Conservation (phyloP, 2,888 invertebrate species). For the Lasioglossum oenotherae region DNA sequence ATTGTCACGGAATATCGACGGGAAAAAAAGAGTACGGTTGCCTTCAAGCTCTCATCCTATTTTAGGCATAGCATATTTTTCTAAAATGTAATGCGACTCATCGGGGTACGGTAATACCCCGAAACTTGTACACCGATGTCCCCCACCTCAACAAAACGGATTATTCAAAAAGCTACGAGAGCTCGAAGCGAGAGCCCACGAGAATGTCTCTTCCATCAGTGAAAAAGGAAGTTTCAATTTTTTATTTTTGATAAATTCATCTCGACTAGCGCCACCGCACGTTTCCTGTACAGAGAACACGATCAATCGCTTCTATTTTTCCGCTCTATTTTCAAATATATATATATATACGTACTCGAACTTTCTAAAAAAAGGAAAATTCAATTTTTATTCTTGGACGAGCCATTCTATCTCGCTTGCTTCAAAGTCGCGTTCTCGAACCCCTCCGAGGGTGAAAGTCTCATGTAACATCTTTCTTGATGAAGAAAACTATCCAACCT, state of each 20-base stretch:
- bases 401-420: conserved; percentile 2
- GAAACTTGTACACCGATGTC: neutral
- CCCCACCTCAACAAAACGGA: neutral
- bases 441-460: neutral
- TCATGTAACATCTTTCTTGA: neutral
- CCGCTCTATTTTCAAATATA: neutral
- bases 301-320: conserved; percentile 6
- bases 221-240: conserved; percentile 5
- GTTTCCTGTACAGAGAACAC: conserved; percentile 7
- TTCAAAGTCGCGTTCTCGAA: neutral
- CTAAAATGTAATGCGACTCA: conserved; percentile 83
- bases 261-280: neutral
- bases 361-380: conserved; percentile 31
- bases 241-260: conserved; percentile 12
- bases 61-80: conserved; percentile 85
- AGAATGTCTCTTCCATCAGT: conserved; percentile 8
- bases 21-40: conserved; percentile 74
- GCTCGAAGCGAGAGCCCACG: neutral
- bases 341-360: neutral
- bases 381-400: conserved; percentile 8
- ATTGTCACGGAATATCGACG: conserved; percentile 79
- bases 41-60: conserved; percentile 84
- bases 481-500: conserved; percentile 1
- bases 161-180: conserved; percentile 37
- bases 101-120: conserved; percentile 61